Evolutionary conservation across 2,888 invertebrate species (phyloP), one percentile per base, ranked within the genome.

Genomic region (Calephelis perditalis): DNA sequence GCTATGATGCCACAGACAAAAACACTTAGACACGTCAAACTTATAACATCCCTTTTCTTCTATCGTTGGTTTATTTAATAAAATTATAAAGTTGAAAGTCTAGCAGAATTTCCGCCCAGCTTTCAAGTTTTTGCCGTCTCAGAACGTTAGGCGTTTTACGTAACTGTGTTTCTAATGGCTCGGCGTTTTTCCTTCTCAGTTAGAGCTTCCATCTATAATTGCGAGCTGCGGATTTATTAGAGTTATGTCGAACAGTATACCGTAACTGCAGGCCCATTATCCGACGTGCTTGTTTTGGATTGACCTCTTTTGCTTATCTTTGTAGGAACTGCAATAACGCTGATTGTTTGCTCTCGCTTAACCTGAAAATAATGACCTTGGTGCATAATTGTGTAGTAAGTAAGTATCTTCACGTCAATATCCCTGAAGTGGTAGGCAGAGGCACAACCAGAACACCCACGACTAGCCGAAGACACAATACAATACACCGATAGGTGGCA

Each of bases 81-180:
- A n/a, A n/a, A n/a, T n/a, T n/a, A n/a, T n/a, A n/a, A n/a, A 26
- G 26, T 26, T 26, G 26, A 26, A 26, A 26, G 26, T 26, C 26
- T 26, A 6, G 43, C 52, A 62, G 58, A 59, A 59, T 49, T 52
- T 9, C 52, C 15, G 47, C 26, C 60, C 26, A 58, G 61, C 57
- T 63, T 59, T 57, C 60, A 73, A 72, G 73, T 76, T 82, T 84
- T 84, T 79, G 74, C 76, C 73, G 65, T 7, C 76, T 74, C 75
- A 71, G 75, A 74, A 76, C 75, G 80, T 76, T 81, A 78, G 80
- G 71, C 78, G 79, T 82, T 85, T 87, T 85, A 82, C 81, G 82
- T 88, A 88, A 88, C 88, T 88, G 88, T 87, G 80, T 70, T 79
- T 88, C 78, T 87, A 87, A 88, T 87, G 79, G 84, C 64, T 76